These are phyloP conservation scores for Adineta ricciae DNA, from an alignment of 2,888 invertebrate species.

Conservation along the genomic window DNA sequence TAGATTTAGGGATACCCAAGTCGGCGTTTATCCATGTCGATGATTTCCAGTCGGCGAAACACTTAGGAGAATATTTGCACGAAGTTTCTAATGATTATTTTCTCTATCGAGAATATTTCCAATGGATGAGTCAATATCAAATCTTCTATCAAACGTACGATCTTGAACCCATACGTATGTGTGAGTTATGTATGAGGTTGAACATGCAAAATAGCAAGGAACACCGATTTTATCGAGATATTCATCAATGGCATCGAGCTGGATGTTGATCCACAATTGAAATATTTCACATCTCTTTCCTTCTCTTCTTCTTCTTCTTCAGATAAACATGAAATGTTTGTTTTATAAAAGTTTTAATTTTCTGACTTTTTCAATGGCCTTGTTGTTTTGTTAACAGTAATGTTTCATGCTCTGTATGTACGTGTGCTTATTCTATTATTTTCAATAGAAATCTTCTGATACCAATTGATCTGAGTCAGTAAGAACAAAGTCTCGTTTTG, in stretches of 20 bases:
- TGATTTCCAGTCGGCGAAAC: slow-evolving; percentile 19
- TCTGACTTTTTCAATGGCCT: background rate
- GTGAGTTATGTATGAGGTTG: slow-evolving; percentile 28
- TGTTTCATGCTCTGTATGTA: too few relatives aligned
- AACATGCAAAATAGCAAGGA: background rate
- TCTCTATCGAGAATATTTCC: slow-evolving; percentile 24
- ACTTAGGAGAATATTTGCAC: slow-evolving; percentile 17
- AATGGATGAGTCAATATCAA: slow-evolving; percentile 25
- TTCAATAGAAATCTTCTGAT: too few relatives aligned
- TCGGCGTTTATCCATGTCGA: slow-evolving; percentile 30
- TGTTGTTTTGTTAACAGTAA: background rate
- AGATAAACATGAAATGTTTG: background rate
- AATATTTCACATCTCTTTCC: background rate
- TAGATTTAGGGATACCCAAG: slow-evolving; percentile 6
- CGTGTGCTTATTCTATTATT: too few relatives aligned
- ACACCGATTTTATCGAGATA: background rate
- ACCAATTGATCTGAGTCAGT: too few relatives aligned
- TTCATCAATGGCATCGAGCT: background rate
- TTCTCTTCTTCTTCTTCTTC: background rate
- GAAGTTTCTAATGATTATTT: slow-evolving; percentile 10
- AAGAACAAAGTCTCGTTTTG: too few relatives aligned
- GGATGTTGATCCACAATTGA: background rate
- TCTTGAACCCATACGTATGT: slow-evolving; percentile 30
- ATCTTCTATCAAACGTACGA: background rate
- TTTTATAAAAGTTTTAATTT: background rate